Evolutionary conservation across 2,797 vertebrate species (phyloP).

Genomic region (Tarsius wallacei): DNA sequence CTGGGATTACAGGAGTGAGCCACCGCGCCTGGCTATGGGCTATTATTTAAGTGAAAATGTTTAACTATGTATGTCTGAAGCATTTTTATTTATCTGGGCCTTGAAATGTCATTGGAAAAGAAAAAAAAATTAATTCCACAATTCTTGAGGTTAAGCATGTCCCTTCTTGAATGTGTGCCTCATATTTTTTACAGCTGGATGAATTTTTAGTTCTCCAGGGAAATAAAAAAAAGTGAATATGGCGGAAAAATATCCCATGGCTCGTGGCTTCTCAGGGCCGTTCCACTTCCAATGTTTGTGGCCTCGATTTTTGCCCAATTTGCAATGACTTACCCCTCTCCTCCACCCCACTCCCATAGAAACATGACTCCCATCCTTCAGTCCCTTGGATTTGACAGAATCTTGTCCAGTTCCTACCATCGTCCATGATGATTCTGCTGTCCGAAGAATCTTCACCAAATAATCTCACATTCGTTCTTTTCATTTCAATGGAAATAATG

Average conservation of each 20-base stretch:
- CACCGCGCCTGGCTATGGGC: not conserved
- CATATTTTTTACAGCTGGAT: too few relatives aligned
- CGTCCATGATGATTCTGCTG: not conserved
- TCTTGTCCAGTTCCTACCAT: not conserved
- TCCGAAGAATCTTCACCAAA: not conserved
- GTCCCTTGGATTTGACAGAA: not conserved
- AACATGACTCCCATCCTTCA: accelerated
- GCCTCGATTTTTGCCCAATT: not conserved
- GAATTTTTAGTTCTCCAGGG: too few relatives aligned
- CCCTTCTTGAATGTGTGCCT: too few relatives aligned
- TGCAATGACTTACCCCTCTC: accelerated
- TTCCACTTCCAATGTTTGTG: not conserved
- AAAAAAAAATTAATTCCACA: too few relatives aligned
- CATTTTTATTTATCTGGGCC: not conserved
- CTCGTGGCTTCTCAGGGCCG: not conserved
- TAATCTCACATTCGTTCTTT: not conserved
- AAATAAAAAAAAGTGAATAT: too few relatives aligned
- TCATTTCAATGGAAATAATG: not conserved
- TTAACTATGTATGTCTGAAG: too few relatives aligned
- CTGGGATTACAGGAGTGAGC: not conserved
- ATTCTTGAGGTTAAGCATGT: too few relatives aligned
- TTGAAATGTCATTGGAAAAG: not conserved
- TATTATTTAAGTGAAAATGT: not conserved
- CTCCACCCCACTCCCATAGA: accelerated
- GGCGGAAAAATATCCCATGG: not conserved